Conservation (phyloP, 1,140 invertebrate genomes). For the Cydia fagiglandana region DNA sequence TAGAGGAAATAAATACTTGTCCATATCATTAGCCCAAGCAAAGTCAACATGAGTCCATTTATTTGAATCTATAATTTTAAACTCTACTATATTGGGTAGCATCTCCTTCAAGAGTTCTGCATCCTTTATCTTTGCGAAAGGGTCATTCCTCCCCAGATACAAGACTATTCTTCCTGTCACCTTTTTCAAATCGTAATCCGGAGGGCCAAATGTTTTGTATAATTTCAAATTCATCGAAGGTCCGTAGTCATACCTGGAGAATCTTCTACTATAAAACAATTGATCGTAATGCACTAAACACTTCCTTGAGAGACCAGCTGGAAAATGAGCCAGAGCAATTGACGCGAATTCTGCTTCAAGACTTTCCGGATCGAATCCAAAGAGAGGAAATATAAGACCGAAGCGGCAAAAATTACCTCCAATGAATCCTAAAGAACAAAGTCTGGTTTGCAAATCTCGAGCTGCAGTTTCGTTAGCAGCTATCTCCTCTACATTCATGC, state of each 20-base stretch:
- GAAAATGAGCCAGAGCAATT: background rate
- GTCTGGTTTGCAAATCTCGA: background rate
- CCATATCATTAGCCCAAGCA: background rate
- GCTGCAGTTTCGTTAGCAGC: background rate
- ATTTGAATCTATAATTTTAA: background rate
- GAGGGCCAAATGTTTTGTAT: background rate
- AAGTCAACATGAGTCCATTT: conserved; percentile 10
- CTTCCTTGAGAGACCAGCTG: conserved; percentile 10
- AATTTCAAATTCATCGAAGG: background rate
- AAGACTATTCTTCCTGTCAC: conserved; percentile 1
- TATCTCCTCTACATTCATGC: background rate
- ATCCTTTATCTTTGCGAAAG: background rate
- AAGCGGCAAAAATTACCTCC: conserved; percentile 2
- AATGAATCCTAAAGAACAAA: background rate
- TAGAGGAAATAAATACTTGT: background rate
- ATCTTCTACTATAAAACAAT: background rate
- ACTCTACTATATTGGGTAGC: background rate
- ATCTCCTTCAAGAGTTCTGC: background rate
- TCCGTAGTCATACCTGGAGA: background rate
- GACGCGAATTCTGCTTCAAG: conserved; percentile 1
- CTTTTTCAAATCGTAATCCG: conserved; percentile 10
- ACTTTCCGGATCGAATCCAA: conserved; percentile 3
- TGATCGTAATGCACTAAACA: conserved; percentile 14
- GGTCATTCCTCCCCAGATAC: background rate
- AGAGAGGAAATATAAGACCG: conserved; percentile 7